Percentiles rank a stretch among this genome's conserved stretches.
Conservation (phyloP, 2,888 invertebrate genomes). For the Leucophora obtusa region DNA sequence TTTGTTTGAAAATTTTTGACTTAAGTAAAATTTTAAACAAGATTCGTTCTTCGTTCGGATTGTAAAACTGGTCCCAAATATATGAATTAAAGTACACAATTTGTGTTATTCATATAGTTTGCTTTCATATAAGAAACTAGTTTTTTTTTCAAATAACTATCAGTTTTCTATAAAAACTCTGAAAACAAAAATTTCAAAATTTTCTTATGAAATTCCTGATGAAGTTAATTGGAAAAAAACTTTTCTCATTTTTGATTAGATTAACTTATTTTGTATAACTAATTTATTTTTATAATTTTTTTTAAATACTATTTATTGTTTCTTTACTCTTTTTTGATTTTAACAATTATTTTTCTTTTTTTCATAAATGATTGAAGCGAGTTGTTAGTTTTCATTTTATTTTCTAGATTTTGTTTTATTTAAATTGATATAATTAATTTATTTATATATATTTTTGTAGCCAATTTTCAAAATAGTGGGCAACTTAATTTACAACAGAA, state of each 20-base stretch:
- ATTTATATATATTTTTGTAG: constrained; percentile 58
- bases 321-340: constrained; percentile 40
- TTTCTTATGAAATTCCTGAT: too few relatives aligned
- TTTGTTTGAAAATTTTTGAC: too few relatives aligned
- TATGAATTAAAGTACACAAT: not conserved
- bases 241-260: not conserved
- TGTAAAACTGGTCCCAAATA: too few relatives aligned
- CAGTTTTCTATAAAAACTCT: too few relatives aligned
- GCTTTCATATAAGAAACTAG: not conserved
- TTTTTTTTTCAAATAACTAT: too few relatives aligned
- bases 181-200: too few relatives aligned
- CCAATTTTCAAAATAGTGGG: constrained; percentile 34
- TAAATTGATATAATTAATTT: constrained; percentile 2
- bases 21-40: too few relatives aligned
- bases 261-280: constrained; percentile 29
- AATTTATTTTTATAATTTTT: constrained; percentile 9
- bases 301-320: constrained; percentile 22
- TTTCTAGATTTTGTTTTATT: constrained; percentile 4
- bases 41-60: too few relatives aligned
- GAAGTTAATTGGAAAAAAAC: too few relatives aligned
- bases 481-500: constrained; percentile 63
- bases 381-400: constrained; percentile 54
- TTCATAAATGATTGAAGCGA: constrained; percentile 70
- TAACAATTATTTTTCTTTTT: constrained; percentile 66
- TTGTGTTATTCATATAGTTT: constrained; percentile 4